Percentiles rank a stretch among this genome's conserved stretches.
These are phyloP conservation scores for Xestia sexstrigata DNA, from an alignment of 2,888 invertebrate genomes.

Conservation along the genomic window DNA sequence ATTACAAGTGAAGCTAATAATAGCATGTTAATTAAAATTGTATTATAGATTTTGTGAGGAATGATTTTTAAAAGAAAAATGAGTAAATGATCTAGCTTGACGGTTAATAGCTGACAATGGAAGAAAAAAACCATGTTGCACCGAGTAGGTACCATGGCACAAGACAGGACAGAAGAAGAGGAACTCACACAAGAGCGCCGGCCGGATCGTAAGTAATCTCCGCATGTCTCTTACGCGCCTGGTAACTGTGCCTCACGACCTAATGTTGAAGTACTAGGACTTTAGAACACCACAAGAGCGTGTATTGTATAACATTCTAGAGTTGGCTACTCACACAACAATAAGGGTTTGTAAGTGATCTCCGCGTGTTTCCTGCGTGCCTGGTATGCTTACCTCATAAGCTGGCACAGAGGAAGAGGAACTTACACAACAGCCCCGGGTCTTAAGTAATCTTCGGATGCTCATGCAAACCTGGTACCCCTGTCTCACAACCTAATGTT, in stretches of 20 bases:
- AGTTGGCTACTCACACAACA: no score
- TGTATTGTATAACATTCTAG: no score
- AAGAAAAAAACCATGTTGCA: neutral
- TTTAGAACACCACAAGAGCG: no score
- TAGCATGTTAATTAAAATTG: neutral
- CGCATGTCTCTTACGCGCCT: conserved; percentile 91
- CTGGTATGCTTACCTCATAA: no score
- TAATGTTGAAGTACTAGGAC: no score
- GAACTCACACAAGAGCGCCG: no score
- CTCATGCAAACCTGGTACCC: conserved; percentile 92
- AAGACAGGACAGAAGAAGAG: neutral
- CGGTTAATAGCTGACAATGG: neutral
- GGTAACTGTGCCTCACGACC: conserved; percentile 91
- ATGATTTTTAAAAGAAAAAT: neutral
- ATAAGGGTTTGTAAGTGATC: no score
- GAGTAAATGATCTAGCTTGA: neutral
- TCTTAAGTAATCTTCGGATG: conserved; percentile 89
- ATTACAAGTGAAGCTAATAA: no score
- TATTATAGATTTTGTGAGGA: neutral
- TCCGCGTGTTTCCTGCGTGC: no score
- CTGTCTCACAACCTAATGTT: conserved; percentile 85
- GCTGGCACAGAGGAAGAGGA: neutral
- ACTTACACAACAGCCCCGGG: conserved; percentile 80
- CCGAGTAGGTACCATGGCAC: neutral
- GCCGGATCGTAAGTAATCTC: no score